Evolutionary conservation across 2,797 vertebrate species (phyloP).

Genomic region (Emys orbicularis): DNA sequence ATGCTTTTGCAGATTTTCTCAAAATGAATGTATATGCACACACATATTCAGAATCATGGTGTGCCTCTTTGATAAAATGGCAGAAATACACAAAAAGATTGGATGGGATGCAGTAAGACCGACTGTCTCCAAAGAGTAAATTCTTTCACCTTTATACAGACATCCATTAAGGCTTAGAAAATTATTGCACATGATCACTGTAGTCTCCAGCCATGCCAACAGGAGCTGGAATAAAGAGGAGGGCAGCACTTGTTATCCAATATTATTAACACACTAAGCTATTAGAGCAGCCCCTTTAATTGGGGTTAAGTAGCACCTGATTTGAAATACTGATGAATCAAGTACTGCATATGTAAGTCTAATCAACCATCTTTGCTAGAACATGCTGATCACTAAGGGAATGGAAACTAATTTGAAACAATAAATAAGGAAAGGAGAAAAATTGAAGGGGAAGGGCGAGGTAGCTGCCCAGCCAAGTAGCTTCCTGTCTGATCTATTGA

Average conservation of each 20-base stretch:
- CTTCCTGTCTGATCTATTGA: constrained; percentile 68
- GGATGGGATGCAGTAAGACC: background rate
- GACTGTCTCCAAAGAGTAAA: background rate
- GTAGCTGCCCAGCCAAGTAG: constrained; percentile 46
- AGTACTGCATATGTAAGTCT: background rate
- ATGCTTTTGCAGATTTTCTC: background rate
- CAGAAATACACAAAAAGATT: constrained; percentile 2
- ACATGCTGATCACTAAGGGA: constrained; percentile 24
- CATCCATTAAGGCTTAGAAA: background rate
- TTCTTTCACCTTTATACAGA: background rate
- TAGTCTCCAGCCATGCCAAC: background rate
- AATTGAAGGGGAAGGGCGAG: constrained; percentile 70
- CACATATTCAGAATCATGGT: constrained; percentile 13
- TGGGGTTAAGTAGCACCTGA: constrained; percentile 5
- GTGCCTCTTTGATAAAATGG: background rate
- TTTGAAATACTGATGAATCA: background rate
- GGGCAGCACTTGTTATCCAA: background rate
- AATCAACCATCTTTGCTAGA: constrained; percentile 22
- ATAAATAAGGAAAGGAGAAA: constrained; percentile 68
- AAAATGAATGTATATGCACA: background rate
- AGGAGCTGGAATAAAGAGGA: background rate
- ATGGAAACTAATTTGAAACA: constrained; percentile 65
- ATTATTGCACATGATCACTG: background rate
- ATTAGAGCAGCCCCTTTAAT: background rate
- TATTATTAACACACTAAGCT: background rate